Percentiles rank a stretch among this genome's conserved stretches.
Conservation (phyloP, 2,888 invertebrate species). For the Platypus cylindrus region DNA sequence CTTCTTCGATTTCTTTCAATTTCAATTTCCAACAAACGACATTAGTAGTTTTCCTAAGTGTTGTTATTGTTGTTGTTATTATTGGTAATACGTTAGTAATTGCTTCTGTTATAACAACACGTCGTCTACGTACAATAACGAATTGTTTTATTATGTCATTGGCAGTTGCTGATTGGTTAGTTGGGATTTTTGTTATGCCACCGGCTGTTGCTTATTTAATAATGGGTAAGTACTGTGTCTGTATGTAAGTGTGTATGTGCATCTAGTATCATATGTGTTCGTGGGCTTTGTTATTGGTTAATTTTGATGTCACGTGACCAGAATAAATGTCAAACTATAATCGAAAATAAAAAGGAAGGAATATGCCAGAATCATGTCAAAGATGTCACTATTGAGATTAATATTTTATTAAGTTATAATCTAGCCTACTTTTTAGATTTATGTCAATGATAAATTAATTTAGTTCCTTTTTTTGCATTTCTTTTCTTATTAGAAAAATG, state of each 20-base stretch:
- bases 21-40: constrained; percentile 38
- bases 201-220: constrained; percentile 84
- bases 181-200: constrained; percentile 90
- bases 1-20: constrained; percentile 4
- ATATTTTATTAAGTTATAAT: no score
- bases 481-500: constrained; percentile 53
- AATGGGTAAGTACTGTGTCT: constrained; percentile 55
- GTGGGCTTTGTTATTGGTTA: no score
- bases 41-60: constrained; percentile 49
- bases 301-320: no score
- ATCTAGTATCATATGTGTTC: no score
- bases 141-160: constrained; percentile 93
- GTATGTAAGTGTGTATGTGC: no score
- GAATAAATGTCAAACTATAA: no score
- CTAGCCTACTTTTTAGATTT: not conserved
- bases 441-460: constrained; percentile 1
- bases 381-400: no score
- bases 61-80: constrained; percentile 59
- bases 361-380: no score
- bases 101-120: constrained; percentile 74
- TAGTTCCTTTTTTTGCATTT: no score
- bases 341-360: no score
- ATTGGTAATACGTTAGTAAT: constrained; percentile 86
- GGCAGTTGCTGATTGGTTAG: constrained; percentile 84
- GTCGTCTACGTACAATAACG: constrained; percentile 80